Percentiles rank a stretch among this genome's conserved stretches.
phyloP scores from a whole-genome alignment of 2,888 invertebrate species.

The Papilio gigon region DNA sequence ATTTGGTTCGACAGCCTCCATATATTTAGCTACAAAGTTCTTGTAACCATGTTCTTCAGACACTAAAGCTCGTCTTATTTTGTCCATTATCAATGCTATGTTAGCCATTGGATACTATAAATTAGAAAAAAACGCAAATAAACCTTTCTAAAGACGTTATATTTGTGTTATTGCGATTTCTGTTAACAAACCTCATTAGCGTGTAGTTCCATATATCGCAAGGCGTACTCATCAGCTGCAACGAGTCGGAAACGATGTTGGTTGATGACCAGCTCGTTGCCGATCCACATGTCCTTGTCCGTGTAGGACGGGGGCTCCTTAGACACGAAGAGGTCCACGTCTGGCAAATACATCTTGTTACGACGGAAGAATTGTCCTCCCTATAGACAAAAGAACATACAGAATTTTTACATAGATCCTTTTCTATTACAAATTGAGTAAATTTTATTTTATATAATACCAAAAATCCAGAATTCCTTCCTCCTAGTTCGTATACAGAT shows the following conservation, averaged over 20 bases:
- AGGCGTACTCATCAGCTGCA: slow-evolving; percentile 92
- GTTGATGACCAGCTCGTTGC: slow-evolving; percentile 89
- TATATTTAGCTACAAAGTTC: slow-evolving; percentile 88
- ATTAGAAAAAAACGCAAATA: slow-evolving; percentile 28
- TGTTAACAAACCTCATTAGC: slow-evolving; percentile 83
- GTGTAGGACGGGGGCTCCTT: slow-evolving; percentile 89
- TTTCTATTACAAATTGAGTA: too few species aligned
- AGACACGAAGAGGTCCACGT: slow-evolving; percentile 86
- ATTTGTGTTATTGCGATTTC: too few species aligned
- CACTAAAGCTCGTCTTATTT: slow-evolving; percentile 86
- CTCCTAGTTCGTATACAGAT: slow-evolving; percentile 89
- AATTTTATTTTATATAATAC: slow-evolving; percentile 22
- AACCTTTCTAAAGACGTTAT: too few species aligned
- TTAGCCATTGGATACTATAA: slow-evolving; percentile 89
- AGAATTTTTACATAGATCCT: too few species aligned
- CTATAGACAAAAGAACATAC: slow-evolving; percentile 49
- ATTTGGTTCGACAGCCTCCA: slow-evolving; percentile 70
- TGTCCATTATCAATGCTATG: slow-evolving; percentile 86
- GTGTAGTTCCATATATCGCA: slow-evolving; percentile 93
- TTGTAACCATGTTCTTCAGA: slow-evolving; percentile 85
- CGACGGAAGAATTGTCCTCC: slow-evolving; percentile 87
- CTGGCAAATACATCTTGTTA: slow-evolving; percentile 87
- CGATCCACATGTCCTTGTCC: slow-evolving; percentile 92
- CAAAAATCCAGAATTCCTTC: slow-evolving; percentile 86
- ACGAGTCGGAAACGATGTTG: slow-evolving; percentile 89